Evolutionary conservation across 2,113 vertebrate genomes (phyloP), one percentile per base, ranked within the genome.

Genomic region (Dendropsophus ebraccatus): DNA sequence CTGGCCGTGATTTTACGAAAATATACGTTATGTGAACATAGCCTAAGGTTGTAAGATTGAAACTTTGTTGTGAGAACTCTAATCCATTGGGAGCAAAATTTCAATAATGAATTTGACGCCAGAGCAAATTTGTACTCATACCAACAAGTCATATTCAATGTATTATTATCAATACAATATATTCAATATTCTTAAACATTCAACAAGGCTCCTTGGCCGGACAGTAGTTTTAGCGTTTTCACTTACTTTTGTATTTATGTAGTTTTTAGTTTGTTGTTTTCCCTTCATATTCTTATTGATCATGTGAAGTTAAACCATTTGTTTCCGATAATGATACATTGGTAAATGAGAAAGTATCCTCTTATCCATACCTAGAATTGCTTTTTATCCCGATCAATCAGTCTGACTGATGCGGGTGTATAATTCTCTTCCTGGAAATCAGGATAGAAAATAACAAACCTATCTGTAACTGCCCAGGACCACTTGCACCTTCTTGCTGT

Each of bases 391-490:
- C 10, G 72, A 60, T 60, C 35, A 75, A 75, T 75, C 82, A 47
- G 5, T 23, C 4, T 77, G 41, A 84, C 62, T 49, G 73, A 67
- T 65, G 72, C 17, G 2, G 13, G 41, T 45, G 73, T 50, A 52
- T 76, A 50, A 77, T 75, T 49, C 25, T 35, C 37, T 84, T 77
- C 73, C 56, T 65, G n/a, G 65, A 75, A 84, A 60, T 47, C 32
- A 21, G 54, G 23, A 76, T 45, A 23, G 56, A 76, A 28, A 77
- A 32, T 23, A 76, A 65, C 54, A 65, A 58, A 84, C 35, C 23
- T 45, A 75, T 84, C 72, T 30, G 21, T 60, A 85, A 17, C 45
- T 73, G 54, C 47, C 10, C 41, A 37, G 25, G 37, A 23, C 19
- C 60, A 5, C 41, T 67, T 50, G 41, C 49, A 77, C 45, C 56